Percentiles rank a stretch among this genome's conserved stretches.
Evolutionary conservation across 2,888 invertebrate genomes (phyloP).

Genomic region (Myopa tessellatipennis): DNA sequence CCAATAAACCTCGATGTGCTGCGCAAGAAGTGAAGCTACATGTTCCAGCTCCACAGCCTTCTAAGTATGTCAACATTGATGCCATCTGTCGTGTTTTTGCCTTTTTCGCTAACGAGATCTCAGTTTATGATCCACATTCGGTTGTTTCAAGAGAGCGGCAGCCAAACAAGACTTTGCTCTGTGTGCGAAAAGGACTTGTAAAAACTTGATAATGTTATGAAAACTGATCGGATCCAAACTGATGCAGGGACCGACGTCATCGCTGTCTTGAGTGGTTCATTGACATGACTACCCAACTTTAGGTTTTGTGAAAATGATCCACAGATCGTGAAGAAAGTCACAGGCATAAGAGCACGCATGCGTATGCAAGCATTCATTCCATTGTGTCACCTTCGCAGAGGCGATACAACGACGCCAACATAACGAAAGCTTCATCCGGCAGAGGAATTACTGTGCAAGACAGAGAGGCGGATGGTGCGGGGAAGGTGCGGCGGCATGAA

Average conservation of each 20-base stretch:
- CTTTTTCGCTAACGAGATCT: slow-evolving; percentile 28
- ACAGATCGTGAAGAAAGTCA: slow-evolving; percentile 26
- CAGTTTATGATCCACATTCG: not conserved
- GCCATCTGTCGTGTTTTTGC: slow-evolving; percentile 45
- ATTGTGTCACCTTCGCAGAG: slow-evolving; percentile 47
- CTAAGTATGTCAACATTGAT: slow-evolving; percentile 20
- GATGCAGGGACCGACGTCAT: not conserved
- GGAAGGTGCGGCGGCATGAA: not conserved
- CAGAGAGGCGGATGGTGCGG: not conserved
- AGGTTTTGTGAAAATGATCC: slow-evolving; percentile 28
- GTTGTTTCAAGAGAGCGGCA: not conserved
- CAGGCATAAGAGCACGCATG: slow-evolving; percentile 11
- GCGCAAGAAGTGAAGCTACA: slow-evolving; percentile 14
- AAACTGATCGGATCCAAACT: not conserved
- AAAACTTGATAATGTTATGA: too few relatives aligned
- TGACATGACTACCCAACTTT: slow-evolving; percentile 26
- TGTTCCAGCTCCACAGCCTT: too few relatives aligned
- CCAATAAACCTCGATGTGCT: slow-evolving; percentile 10
- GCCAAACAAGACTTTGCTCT: too few relatives aligned
- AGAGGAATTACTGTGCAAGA: not conserved
- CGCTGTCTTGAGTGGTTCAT: slow-evolving; percentile 32
- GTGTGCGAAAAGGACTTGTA: not conserved
- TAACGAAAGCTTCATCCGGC: not conserved
- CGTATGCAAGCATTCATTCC: slow-evolving; percentile 2
- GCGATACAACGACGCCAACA: slow-evolving; percentile 36